Evolutionary conservation across 2,113 vertebrate species (phyloP), one percentile per base, ranked within the genome.

Genomic region (Junco hyemalis): DNA sequence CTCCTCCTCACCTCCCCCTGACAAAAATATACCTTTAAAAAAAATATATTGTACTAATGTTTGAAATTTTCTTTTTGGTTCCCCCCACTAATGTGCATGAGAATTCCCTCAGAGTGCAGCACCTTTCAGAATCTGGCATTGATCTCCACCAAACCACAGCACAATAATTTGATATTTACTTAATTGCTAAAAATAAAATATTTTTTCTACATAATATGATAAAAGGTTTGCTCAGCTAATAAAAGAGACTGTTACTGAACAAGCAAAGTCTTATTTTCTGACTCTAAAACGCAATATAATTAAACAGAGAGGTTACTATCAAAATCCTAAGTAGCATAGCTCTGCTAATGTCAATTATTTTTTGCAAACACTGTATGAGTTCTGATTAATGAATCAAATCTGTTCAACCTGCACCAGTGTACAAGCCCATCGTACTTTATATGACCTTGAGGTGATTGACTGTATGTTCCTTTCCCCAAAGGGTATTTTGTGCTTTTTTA

Each of bases 371-470:
- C 33, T 48, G 54, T 77, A 81, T 47, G 74, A 93, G 33, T 71
- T 92, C 83, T 92, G 90, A 92, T 86, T 96, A 96, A 86, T 64
- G 57, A 87, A 95, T 95, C 45, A 80, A 78, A 88, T 64, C 59
- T 74, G 64, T 88, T 88, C 72, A 94, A 64, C 51, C 56, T 83
- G 36, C 66, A 86, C 59, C 53, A 81, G 8, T 81, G 76, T 69
- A 64, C 81, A 90, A 96, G 40, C 33, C 74, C 31, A 64, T 71
- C 12, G 3, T 93, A 81, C 59, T 90, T 68, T 20, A 25, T 40
- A 42, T 76, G 90, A 86, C 94, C 93, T 84, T 97, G 79, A 88
- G 60, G 56, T 81, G 92, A 74, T 36, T 86, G 50, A 63, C 42
- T 78, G 28, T 28, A 13, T 73, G 81, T 15, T 86, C 40, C 66